Percentiles rank a stretch among this genome's conserved stretches.
Conservation (phyloP, 2,888 invertebrate genomes). For the Cybosia mesomella region DNA sequence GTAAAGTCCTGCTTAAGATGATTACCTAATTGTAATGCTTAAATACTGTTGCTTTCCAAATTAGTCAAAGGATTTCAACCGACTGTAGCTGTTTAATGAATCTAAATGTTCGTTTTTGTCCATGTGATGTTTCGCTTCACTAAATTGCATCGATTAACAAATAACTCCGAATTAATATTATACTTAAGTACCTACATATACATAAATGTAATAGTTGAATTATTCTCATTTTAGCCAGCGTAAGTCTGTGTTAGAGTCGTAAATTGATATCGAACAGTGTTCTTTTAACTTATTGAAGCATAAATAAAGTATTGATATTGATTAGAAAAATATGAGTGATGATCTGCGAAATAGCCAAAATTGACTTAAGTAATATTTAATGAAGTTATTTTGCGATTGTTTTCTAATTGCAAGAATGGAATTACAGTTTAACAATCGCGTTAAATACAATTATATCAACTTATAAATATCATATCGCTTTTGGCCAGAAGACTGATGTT, state of each 20-base stretch:
- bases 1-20: conserved; percentile 1
- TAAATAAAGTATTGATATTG: conserved; percentile 17
- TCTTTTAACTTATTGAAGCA: conserved; percentile 59
- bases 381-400: too few species aligned
- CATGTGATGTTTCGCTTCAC: conserved; percentile 51
- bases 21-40: conserved; percentile 16
- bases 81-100: conserved; percentile 36
- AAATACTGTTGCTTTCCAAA: conserved; percentile 41
- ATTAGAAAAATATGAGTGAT: neutral
- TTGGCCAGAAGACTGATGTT: neutral
- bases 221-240: conserved; percentile 75
- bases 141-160: conserved; percentile 33
- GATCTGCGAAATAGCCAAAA: neutral
- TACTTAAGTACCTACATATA: conserved; percentile 45
- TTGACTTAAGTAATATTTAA: too few species aligned
- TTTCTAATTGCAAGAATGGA: neutral
- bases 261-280: conserved; percentile 62
- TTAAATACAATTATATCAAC: neutral
- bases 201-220: conserved; percentile 48
- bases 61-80: conserved; percentile 36
- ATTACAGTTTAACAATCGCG: neutral
- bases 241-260: conserved; percentile 72
- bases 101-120: conserved; percentile 55
- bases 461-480: neutral
- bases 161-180: conserved; percentile 40